These are phyloP conservation scores for Mesitornis unicolor DNA, from an alignment of 2,113 vertebrate species.

Conservation along the genomic window DNA sequence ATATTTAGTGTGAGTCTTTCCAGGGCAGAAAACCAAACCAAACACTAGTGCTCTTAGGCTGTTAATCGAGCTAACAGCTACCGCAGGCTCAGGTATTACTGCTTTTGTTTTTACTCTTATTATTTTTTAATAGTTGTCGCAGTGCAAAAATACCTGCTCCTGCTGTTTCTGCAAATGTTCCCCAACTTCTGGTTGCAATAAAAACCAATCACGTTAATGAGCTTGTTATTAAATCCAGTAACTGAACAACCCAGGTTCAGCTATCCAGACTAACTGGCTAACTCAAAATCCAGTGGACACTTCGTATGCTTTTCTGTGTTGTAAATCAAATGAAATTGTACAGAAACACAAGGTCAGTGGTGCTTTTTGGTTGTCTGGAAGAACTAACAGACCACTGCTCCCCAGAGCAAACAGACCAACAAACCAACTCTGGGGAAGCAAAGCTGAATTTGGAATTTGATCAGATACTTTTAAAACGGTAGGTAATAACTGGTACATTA, in stretches of 20 bases:
- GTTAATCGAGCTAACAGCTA: neutral
- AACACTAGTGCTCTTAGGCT: accelerated
- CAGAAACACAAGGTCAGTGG: neutral
- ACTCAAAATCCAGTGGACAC: neutral
- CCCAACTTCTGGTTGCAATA: neutral
- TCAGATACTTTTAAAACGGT: neutral
- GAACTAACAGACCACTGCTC: neutral
- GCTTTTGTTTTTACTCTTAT: neutral
- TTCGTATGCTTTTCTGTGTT: neutral
- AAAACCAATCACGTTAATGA: accelerated
- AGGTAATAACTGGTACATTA: neutral
- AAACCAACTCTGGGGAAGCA: neutral
- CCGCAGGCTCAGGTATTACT: neutral
- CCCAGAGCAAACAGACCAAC: neutral
- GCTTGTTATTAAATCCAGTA: neutral
- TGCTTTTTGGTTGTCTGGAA: neutral
- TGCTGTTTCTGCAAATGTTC: neutral
- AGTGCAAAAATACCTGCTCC: accelerated
- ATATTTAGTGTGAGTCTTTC: accelerated
- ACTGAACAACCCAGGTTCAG: neutral
- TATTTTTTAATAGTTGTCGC: accelerated
- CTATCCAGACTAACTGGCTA: neutral
- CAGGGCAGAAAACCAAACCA: neutral
- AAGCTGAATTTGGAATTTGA: neutral
- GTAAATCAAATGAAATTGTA: neutral